These are phyloP conservation scores for Origma solitaria DNA, from an alignment of 2,113 vertebrate genomes.

Conservation along the genomic window DNA sequence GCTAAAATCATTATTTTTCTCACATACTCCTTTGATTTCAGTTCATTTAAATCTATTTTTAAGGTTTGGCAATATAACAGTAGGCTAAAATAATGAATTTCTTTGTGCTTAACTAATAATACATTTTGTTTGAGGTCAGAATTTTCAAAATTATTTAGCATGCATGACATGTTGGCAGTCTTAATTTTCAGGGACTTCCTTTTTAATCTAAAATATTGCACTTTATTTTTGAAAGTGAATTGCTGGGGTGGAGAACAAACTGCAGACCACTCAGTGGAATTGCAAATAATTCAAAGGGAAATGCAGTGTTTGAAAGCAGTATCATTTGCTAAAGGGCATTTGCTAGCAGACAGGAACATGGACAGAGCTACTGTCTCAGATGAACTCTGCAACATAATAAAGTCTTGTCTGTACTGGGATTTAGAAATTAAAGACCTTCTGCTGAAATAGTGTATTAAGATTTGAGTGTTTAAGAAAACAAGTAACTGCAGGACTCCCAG, in stretches of 20 bases:
- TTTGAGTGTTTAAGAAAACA: not conserved
- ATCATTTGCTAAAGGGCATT: constrained; percentile 11
- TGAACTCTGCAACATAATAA: not conserved
- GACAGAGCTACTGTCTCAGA: not conserved
- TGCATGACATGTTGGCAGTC: not conserved
- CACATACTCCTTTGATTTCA: not conserved
- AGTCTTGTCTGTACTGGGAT: not conserved
- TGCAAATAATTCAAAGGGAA: constrained; percentile 47
- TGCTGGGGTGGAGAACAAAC: not conserved
- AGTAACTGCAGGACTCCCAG: not conserved
- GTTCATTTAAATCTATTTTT: not conserved
- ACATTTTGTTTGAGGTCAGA: not conserved
- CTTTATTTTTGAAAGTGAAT: constrained; percentile 22
- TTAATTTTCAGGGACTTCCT: not conserved
- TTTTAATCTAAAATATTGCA: not conserved
- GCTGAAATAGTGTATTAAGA: not conserved
- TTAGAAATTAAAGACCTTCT: not conserved
- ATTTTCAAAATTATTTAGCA: not conserved
- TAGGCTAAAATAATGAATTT: not conserved
- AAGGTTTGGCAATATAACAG: not conserved
- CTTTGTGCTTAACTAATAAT: constrained; percentile 6
- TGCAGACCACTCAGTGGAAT: not conserved
- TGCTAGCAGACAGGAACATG: not conserved
- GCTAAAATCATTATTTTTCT: not conserved
- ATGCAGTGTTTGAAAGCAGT: not conserved